These are phyloP conservation scores for Semnornis frantzii DNA, from an alignment of 2,113 vertebrate genomes.

Conservation along the genomic window DNA sequence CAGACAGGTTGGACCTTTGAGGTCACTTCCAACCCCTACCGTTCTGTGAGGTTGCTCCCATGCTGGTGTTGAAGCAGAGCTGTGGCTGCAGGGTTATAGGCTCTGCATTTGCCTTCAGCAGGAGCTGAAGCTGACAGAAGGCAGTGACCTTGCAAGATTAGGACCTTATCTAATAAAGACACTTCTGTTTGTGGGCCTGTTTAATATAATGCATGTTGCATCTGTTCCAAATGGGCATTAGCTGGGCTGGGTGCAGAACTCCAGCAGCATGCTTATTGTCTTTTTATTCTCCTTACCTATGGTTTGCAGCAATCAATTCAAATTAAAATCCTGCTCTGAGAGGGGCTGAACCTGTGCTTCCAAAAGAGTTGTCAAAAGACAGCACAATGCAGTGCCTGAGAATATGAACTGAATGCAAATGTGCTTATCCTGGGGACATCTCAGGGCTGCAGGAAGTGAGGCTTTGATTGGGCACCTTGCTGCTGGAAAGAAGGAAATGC, in stretches of 20 bases:
- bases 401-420: background rate
- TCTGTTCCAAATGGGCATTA: background rate
- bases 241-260: background rate
- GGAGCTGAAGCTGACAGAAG: background rate
- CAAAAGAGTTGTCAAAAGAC: background rate
- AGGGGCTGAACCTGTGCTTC: background rate
- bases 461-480: background rate
- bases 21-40: too few species aligned
- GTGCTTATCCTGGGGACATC: background rate
- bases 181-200: background rate
- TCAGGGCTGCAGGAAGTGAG: background rate
- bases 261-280: background rate
- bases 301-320: background rate
- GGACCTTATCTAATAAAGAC: background rate
- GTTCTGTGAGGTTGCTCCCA: background rate
- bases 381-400: background rate
- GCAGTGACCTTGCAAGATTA: background rate
- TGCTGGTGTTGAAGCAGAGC: background rate
- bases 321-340: background rate
- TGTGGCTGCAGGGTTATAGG: background rate
- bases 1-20: too few species aligned
- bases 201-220: background rate
- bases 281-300: background rate
- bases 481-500: background rate
- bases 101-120: background rate